Evolutionary conservation across 35 echinoderm and acorn worm genomes (phyloP).

Genomic region (Ptychodera flava): DNA sequence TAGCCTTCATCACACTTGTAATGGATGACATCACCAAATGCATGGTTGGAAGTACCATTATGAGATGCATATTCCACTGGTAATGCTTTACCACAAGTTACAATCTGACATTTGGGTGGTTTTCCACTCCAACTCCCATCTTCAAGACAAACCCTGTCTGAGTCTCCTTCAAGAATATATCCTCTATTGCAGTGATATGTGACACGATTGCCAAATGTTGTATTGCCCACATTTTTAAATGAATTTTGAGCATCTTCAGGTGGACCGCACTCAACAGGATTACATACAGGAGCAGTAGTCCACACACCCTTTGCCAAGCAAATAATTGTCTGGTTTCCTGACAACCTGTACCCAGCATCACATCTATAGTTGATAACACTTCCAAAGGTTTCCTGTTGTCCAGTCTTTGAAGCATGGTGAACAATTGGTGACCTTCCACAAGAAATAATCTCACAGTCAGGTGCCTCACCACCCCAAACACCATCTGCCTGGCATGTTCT

Average conservation of each 20-base stretch:
- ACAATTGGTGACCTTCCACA: conserved; percentile 9
- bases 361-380: not conserved
- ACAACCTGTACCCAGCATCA: not conserved
- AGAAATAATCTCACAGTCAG: conserved; percentile 5
- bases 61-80: not conserved
- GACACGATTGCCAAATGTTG: not conserved
- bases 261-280: not conserved
- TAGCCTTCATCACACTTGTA: not conserved
- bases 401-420: not conserved
- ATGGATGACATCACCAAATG: not conserved
- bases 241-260: not conserved
- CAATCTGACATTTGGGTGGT: not conserved
- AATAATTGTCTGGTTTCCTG: not conserved
- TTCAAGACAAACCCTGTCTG: not conserved
- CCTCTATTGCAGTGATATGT: not conserved
- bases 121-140: not conserved
- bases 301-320: not conserved
- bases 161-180: not conserved
- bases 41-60: not conserved
- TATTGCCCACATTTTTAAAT: not conserved
- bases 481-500: conserved; percentile 13
- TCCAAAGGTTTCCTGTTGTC: conserved; percentile 8
- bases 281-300: not conserved
- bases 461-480: conserved; percentile 11
- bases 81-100: not conserved